Conservation (phyloP, 2,113 vertebrate species). For the Miniopterus natalensis region DNA sequence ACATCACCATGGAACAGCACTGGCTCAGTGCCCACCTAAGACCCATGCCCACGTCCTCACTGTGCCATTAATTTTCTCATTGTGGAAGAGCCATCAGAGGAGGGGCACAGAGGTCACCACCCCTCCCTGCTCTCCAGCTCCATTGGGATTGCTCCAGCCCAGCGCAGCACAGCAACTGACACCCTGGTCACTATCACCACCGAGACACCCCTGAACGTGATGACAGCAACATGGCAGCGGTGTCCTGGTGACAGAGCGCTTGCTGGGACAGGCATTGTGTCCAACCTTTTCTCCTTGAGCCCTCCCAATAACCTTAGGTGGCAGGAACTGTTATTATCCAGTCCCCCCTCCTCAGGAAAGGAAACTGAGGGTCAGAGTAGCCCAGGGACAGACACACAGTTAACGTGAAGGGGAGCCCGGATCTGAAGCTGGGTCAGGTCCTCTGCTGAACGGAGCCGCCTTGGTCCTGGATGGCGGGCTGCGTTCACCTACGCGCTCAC, state of each 20-base stretch:
- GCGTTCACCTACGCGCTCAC: too few species aligned
- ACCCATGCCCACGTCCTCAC: fast-evolving
- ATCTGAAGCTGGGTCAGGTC: neutral
- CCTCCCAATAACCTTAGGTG: neutral
- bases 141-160: neutral
- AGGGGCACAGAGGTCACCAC: neutral
- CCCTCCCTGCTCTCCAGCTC: neutral
- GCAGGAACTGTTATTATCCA: neutral
- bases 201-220: fast-evolving
- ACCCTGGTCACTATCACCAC: neutral
- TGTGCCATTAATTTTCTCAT: fast-evolving
- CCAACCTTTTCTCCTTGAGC: neutral
- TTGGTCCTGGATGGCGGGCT: neutral
- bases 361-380: neutral
- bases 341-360: neutral
- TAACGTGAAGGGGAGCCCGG: neutral
- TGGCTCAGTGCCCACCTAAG: neutral
- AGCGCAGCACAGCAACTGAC: neutral
- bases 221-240: too few species aligned
- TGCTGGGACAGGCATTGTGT: neutral
- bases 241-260: too few species aligned
- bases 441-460: neutral
- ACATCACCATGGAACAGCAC: neutral
- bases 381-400: neutral
- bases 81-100: neutral